These are phyloP conservation scores for Abrostola triplasia DNA, from an alignment of 2,888 invertebrate species.

Conservation along the genomic window DNA sequence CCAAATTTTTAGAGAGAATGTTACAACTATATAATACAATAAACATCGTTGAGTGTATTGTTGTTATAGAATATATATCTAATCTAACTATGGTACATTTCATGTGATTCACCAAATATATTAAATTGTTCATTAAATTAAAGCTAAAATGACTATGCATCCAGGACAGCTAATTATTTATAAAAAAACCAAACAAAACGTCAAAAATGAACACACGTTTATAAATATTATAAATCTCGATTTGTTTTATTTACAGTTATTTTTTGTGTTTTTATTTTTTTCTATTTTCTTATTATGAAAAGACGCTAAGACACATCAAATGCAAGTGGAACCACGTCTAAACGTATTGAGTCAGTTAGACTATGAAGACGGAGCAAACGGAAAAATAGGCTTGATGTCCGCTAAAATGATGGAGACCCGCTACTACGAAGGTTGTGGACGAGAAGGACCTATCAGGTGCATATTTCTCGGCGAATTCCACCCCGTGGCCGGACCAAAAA, in stretches of 20 bases:
- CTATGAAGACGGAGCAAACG: slow-evolving; percentile 61
- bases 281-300: slow-evolving; percentile 53
- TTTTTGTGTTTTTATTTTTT: slow-evolving; percentile 35
- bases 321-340: slow-evolving; percentile 61
- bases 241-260: slow-evolving; percentile 30
- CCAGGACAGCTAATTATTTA: not conserved
- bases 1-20: no score
- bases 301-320: slow-evolving; percentile 54
- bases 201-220: slow-evolving; percentile 46
- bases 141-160: not conserved
- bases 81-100: no score
- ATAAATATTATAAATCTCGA: slow-evolving; percentile 22
- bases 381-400: slow-evolving; percentile 65
- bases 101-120: not conserved
- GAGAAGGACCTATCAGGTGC: slow-evolving; percentile 93
- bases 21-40: no score
- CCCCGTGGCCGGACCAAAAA: slow-evolving; percentile 94
- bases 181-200: slow-evolving; percentile 30
- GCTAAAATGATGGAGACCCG: slow-evolving; percentile 82
- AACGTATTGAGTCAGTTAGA: slow-evolving; percentile 57
- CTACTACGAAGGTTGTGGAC: slow-evolving; percentile 90
- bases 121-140: no score
- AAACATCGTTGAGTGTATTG: no score
- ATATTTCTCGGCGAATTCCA: slow-evolving; percentile 94
- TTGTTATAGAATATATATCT: no score